Conservation (phyloP, 2,797 vertebrate species). For the Agapornis canus region DNA sequence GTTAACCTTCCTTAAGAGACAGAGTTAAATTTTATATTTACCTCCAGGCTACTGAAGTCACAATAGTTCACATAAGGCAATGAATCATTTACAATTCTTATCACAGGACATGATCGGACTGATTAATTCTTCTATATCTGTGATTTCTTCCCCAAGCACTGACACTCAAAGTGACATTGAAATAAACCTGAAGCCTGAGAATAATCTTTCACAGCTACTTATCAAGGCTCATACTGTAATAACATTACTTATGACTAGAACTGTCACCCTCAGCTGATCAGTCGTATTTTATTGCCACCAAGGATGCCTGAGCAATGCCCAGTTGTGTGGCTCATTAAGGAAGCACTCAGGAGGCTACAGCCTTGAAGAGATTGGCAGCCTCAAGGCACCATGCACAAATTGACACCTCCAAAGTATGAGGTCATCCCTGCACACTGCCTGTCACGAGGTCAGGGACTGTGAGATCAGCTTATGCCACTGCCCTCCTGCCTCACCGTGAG, state of each 20-base stretch:
- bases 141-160: neutral
- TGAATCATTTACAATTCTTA: neutral
- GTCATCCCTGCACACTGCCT: neutral
- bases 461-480: neutral
- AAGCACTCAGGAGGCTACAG: neutral
- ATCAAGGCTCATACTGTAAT: neutral
- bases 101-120: neutral
- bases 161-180: neutral
- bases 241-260: neutral
- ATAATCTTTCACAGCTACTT: neutral
- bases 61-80: neutral
- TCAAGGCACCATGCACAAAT: accelerated
- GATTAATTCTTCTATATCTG: neutral
- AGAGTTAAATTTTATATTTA: neutral
- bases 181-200: neutral
- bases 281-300: neutral
- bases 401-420: neutral
- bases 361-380: neutral
- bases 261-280: neutral
- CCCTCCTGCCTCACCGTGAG: accelerated
- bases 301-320: neutral
- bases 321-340: neutral
- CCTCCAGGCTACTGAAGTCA: neutral
- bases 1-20: neutral
- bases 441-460: neutral